phyloP scores from a whole-genome alignment of 2,797 vertebrate genomes.

The Danio kyathit region DNA sequence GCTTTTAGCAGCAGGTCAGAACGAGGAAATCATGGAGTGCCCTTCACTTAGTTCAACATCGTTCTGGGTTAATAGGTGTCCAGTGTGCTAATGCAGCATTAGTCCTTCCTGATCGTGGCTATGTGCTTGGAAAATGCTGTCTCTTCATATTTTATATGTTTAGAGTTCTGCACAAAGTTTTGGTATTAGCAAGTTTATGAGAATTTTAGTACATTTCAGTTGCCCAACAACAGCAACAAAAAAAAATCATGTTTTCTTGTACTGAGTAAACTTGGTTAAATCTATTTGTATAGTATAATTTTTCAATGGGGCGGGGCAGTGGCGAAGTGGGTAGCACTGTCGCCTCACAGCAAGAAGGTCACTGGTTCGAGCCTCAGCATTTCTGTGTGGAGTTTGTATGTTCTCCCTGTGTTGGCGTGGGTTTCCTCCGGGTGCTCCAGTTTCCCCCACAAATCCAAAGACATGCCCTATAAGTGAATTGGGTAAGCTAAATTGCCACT shows the following conservation, averaged over 20 bases:
- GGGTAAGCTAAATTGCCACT: too few species aligned
- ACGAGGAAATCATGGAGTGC: slow-evolving; percentile 38
- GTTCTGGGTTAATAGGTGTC: slow-evolving; percentile 34
- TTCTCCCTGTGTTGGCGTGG: too few species aligned
- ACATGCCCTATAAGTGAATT: too few species aligned
- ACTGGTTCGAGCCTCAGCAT: too few species aligned
- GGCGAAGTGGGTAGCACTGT: too few species aligned
- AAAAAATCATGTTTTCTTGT: not conserved
- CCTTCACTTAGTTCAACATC: slow-evolving; percentile 40
- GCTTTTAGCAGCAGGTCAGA: slow-evolving; percentile 40
- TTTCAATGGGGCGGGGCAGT: too few species aligned
- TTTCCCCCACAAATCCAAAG: too few species aligned
- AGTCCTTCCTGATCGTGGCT: slow-evolving; percentile 18
- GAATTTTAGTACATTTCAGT: not conserved
- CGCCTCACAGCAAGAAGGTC: too few species aligned
- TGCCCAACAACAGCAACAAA: not conserved
- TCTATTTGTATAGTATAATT: not conserved
- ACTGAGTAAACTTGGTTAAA: too few species aligned
- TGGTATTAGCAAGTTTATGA: not conserved
- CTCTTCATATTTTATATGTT: slow-evolving; percentile 12
- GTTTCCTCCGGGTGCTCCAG: too few species aligned
- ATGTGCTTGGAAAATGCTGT: not conserved
- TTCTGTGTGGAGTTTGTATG: too few species aligned
- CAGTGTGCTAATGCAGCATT: slow-evolving; percentile 38
- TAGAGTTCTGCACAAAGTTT: not conserved